Conservation (phyloP, 2,113 vertebrate species). For the Stictonetta naevosa region DNA sequence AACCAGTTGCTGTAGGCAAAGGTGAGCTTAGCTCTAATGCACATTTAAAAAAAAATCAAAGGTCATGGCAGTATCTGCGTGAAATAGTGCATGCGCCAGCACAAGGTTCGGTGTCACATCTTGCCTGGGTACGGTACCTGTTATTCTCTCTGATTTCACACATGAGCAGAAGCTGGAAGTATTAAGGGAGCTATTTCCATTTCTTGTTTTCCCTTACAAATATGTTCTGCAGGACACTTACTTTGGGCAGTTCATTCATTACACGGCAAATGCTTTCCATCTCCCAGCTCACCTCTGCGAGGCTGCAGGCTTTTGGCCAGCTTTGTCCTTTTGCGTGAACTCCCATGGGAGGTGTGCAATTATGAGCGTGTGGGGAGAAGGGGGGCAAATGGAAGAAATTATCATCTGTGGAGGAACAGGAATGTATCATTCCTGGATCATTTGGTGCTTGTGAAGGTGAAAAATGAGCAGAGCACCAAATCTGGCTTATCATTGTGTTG, state of each 20-base stretch:
- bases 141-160: conserved; percentile 38
- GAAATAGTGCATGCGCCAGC: conserved; percentile 2
- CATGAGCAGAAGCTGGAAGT: conserved; percentile 5
- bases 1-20: conserved; percentile 33
- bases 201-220: conserved; percentile 29
- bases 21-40: not conserved
- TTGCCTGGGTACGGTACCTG: conserved; percentile 16
- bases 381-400: conserved; percentile 14
- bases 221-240: not conserved
- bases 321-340: conserved; percentile 17
- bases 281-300: conserved; percentile 26
- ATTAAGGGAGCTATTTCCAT: conserved; percentile 1
- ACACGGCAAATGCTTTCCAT: conserved; percentile 1
- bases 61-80: conserved; percentile 35
- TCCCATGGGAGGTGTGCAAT: conserved; percentile 12
- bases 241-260: conserved; percentile 41
- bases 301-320: conserved; percentile 19
- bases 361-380: conserved; percentile 22
- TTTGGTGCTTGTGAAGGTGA: conserved; percentile 47
- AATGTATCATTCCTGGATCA: conserved; percentile 27
- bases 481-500: not conserved
- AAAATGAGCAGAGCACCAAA: not conserved
- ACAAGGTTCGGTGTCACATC: conserved; percentile 25
- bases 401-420: conserved; percentile 34
- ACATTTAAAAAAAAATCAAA: conserved; percentile 32